Conservation (phyloP, 2,797 vertebrate genomes). For the Sebastes itinus region DNA sequence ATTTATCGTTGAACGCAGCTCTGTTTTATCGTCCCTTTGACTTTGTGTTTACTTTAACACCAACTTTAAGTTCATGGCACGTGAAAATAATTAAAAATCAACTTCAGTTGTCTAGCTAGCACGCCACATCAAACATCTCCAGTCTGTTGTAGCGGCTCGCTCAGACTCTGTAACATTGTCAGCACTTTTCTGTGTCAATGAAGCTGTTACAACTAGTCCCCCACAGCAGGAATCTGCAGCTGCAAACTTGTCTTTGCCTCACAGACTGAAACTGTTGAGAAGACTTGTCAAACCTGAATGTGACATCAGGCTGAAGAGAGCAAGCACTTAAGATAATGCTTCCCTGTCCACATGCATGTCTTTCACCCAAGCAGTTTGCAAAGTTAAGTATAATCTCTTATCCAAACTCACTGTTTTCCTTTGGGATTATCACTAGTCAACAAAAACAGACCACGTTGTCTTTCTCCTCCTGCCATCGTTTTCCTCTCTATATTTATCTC, state of each 20-base stretch:
- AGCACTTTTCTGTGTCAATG: background rate
- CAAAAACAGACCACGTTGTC: background rate
- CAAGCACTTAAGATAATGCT: background rate
- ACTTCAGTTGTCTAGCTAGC: background rate
- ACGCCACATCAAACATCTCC: background rate
- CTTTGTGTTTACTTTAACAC: background rate
- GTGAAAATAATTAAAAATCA: background rate
- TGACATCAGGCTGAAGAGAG: slow-evolving; percentile 21
- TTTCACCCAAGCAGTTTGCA: background rate
- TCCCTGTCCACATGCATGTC: background rate
- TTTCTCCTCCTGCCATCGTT: background rate
- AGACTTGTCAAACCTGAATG: slow-evolving; percentile 69
- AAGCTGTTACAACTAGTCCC: slow-evolving; percentile 15
- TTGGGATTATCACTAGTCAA: background rate
- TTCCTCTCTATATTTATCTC: slow-evolving; percentile 1
- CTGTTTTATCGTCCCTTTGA: background rate
- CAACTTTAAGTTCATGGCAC: background rate
- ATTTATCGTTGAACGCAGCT: background rate
- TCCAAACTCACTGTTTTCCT: background rate
- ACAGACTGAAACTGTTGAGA: slow-evolving; percentile 15
- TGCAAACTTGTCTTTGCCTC: slow-evolving; percentile 28
- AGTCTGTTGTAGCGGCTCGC: background rate
- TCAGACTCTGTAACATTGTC: background rate
- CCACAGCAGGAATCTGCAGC: slow-evolving; percentile 23
- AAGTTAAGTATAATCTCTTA: background rate